A percentile compares a stretch with the other conserved stretches of the same genome.
Evolutionary conservation across 2,888 invertebrate genomes (phyloP).

Genomic region (Hyppa rectilinea): DNA sequence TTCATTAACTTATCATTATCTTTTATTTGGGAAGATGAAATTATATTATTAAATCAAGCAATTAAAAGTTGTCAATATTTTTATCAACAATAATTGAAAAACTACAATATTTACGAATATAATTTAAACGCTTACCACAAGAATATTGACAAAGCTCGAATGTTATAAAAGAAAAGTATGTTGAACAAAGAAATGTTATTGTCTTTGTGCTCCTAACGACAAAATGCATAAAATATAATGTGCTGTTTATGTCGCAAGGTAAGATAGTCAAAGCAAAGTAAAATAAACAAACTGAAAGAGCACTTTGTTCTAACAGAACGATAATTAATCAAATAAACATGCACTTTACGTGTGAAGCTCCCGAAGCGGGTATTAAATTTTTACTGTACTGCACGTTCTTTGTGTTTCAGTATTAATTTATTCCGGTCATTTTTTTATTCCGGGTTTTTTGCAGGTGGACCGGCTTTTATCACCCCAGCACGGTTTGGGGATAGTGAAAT

Average conservation of each 20-base stretch:
- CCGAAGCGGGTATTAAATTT: neutral
- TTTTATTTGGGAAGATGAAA: too few species aligned
- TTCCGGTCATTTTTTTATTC: neutral
- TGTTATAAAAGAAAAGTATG: neutral
- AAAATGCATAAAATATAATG: neutral
- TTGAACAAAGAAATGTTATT: neutral
- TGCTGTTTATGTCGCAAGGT: neutral
- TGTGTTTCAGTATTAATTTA: neutral
- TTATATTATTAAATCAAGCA: too few species aligned
- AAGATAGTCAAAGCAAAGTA: neutral
- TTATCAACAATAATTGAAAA: neutral
- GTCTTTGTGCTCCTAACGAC: neutral
- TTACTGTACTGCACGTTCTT: constrained; percentile 1
- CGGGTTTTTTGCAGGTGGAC: neutral
- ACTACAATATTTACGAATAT: neutral
- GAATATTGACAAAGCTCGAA: neutral
- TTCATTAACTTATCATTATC: neutral
- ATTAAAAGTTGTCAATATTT: neutral
- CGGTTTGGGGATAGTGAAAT: constrained; percentile 12
- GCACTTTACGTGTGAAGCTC: constrained; percentile 13
- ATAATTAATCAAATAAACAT: constrained; percentile 36
- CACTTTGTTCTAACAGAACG: constrained; percentile 8
- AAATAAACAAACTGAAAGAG: neutral
- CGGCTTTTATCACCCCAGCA: neutral
- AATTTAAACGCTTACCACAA: neutral